Conservation (phyloP, 2,888 invertebrate species). For the Eumacrocentrus americanus region DNA sequence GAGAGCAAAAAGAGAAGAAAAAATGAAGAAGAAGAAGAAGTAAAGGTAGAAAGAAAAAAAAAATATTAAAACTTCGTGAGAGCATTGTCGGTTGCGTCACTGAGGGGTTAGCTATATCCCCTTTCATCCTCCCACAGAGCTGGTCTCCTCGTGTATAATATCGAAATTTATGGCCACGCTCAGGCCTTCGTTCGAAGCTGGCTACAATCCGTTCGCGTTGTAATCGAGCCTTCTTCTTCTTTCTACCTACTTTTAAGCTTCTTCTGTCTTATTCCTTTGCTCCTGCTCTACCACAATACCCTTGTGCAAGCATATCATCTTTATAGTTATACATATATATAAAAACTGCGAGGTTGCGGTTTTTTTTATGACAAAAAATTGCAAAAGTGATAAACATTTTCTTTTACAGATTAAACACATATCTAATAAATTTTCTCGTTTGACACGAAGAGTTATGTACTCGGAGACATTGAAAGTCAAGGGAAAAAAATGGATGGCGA, state of each 20-base stretch:
- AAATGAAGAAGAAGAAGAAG: constrained; percentile 30
- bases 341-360: too few species aligned
- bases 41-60: constrained; percentile 32
- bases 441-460: constrained; percentile 8
- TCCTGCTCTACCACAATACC: background rate
- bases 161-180: constrained; percentile 57
- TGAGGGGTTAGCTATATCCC: constrained; percentile 37
- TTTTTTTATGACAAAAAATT: too few species aligned
- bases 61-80: constrained; percentile 53
- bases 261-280: background rate
- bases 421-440: background rate
- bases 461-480: constrained; percentile 1
- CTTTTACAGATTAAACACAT: background rate
- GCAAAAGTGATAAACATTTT: background rate
- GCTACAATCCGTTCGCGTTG: constrained; percentile 13
- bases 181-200: constrained; percentile 42
- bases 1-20: constrained; percentile 22
- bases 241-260: constrained; percentile 13
- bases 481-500: constrained; percentile 29
- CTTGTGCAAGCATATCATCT: background rate
- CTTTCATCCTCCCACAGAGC: constrained; percentile 23
- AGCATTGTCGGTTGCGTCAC: constrained; percentile 58
- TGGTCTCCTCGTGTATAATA: constrained; percentile 54
- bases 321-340: too few species aligned
- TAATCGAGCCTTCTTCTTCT: constrained; percentile 16